Conservation (phyloP, 2,888 invertebrate genomes). For the Ochropacha duplaris region DNA sequence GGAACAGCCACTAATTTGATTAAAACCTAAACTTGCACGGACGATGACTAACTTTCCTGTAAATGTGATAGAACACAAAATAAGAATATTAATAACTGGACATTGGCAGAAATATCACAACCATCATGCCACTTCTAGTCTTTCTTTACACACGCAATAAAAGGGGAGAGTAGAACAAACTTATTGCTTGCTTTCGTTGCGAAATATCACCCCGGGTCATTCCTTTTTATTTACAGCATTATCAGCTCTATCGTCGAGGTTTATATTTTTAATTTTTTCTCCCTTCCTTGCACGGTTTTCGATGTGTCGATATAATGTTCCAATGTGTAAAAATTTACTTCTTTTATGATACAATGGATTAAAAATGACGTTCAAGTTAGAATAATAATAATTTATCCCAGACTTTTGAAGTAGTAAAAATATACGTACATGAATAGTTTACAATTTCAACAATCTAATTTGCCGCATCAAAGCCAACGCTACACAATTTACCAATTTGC, state of each 20-base stretch:
- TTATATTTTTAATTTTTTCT: constrained; percentile 6
- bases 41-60: too few relatives aligned
- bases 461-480: neutral
- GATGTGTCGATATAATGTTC: neutral
- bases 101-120: neutral
- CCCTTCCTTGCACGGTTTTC: constrained; percentile 6
- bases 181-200: constrained; percentile 44
- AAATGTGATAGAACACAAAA: too few relatives aligned
- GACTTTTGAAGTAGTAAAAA: too few relatives aligned
- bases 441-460: neutral
- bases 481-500: too few relatives aligned
- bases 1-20: too few relatives aligned
- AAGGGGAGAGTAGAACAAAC: constrained; percentile 23
- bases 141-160: constrained; percentile 7
- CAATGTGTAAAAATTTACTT: constrained; percentile 1
- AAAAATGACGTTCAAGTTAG: neutral
- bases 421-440: too few relatives aligned
- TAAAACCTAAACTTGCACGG: too few relatives aligned
- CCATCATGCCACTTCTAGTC: neutral
- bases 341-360: neutral
- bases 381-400: too few relatives aligned
- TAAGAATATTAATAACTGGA: too few relatives aligned
- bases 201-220: constrained; percentile 42
- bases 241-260: constrained; percentile 30
- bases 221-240: constrained; percentile 33